Conservation (phyloP, 1,140 invertebrate genomes). For the Hestina assimilis region DNA sequence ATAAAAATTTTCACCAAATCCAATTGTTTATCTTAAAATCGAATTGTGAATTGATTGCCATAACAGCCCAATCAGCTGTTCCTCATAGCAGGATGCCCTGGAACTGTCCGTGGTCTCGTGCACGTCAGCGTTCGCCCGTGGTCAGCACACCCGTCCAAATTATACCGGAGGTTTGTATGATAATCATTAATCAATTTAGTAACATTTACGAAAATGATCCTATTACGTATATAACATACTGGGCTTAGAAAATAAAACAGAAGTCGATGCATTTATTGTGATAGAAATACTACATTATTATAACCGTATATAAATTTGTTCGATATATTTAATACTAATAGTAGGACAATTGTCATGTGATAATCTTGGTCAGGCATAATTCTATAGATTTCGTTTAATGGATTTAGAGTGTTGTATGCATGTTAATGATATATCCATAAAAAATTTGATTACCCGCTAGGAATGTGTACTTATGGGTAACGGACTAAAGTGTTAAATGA, state of each 20-base stretch:
- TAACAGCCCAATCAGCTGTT: slow-evolving; percentile 4
- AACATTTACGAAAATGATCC: no score
- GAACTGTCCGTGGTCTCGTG: slow-evolving; percentile 67
- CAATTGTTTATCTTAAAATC: background rate
- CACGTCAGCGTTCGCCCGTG: slow-evolving; percentile 45
- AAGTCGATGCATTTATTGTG: background rate
- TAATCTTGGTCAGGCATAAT: slow-evolving; percentile 54
- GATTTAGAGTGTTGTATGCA: slow-evolving; percentile 57
- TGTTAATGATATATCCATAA: slow-evolving; percentile 63
- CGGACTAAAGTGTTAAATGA: slow-evolving; percentile 12
- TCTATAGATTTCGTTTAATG: slow-evolving; percentile 61
- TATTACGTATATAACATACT: no score
- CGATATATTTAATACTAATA: slow-evolving; percentile 28
- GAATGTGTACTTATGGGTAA: background rate
- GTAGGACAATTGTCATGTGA: slow-evolving; percentile 41
- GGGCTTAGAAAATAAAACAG: no score
- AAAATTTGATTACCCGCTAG: slow-evolving; percentile 25
- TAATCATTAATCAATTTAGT: background rate
- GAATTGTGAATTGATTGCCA: background rate
- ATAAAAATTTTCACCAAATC: background rate
- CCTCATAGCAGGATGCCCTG: slow-evolving; percentile 51
- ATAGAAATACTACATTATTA: no score
- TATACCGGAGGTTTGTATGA: slow-evolving; percentile 20
- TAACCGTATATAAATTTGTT: background rate
- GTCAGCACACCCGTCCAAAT: slow-evolving; percentile 45